Evolutionary conservation across 2,113 vertebrate genomes (phyloP), one percentile per base, ranked within the genome.

Genomic region (Oncorhynchus nerka): DNA sequence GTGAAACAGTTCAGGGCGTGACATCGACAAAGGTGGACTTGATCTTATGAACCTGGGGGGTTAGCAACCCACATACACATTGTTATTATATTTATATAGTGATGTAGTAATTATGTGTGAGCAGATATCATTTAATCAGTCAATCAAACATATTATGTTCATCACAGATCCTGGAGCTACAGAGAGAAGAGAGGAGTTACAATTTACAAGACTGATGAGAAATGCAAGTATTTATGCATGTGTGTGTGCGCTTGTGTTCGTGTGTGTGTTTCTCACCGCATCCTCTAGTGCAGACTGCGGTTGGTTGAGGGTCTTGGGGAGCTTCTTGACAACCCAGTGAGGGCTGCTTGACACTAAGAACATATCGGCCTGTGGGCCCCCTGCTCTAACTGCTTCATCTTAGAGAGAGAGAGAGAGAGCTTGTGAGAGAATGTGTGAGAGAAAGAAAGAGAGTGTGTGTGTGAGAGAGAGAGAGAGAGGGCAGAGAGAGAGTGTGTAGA

Each of bases 291-390:
- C 97, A 20, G 95, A 97, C 55, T 90, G 93, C 3, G 93, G 94
- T 59, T 88, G 94, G 64, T 91, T 90, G 76, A 93, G 79, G 5
- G 94, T 95, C 87, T 76, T 94, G 39, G 94, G 94, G 68, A 96
- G 82, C 32, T 90, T 93, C 80, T 92, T 95, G 28, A 28, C 28
- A 28, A 28, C 28, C 28, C 28, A 28, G 20, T 98, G 96, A 75
- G 82, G 89, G 78, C 81, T 96, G 88, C 97, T 98, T 64, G 93
- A 96, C 83, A 98, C 71, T 73, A 96, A 92, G 89, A 99, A 98
- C 70, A 16, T 90, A 64, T 97, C 32, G 92, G 80, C 97, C 97
- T 76, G 96, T 99, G 95, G 79, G 96, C 96, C 73, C 96, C 93
- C 71, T 93, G 89, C 75, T 98, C 97, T 84, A 97, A 79, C 70